Percentiles rank a stretch among this genome's conserved stretches.
Conservation (phyloP, 2,113 vertebrate genomes). For the Rostratula benghalensis region DNA sequence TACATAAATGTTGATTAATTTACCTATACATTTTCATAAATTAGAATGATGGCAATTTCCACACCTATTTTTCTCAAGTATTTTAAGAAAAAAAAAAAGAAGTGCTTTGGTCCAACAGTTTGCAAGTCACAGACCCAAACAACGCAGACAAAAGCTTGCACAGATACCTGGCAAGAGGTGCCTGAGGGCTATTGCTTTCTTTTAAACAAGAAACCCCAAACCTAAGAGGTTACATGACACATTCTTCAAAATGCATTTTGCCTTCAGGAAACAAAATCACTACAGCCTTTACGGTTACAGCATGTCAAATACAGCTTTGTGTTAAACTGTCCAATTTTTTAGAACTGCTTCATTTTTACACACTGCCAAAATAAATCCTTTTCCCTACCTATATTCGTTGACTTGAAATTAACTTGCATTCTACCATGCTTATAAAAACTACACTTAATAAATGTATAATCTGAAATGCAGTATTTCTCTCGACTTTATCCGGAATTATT, state of each 20-base stretch:
- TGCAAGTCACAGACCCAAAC: neutral
- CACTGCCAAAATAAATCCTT: neutral
- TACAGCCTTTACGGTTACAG: neutral
- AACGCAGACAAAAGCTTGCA: neutral
- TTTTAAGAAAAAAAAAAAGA: neutral
- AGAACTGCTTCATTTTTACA: neutral
- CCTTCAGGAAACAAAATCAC: neutral
- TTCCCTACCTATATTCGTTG: neutral
- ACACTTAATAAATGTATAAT: neutral
- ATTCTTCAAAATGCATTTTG: neutral
- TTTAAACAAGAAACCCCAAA: neutral
- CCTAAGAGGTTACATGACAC: neutral
- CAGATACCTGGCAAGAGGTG: neutral
- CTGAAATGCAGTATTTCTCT: neutral
- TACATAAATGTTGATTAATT: neutral
- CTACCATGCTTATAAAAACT: neutral
- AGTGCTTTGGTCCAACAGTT: neutral
- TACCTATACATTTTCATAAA: neutral
- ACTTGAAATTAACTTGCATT: neutral
- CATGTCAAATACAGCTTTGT: neutral
- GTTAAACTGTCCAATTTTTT: neutral
- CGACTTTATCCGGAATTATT: neutral
- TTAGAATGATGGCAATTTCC: neutral
- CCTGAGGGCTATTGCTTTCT: neutral
- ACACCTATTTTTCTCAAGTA: neutral